phyloP scores from a whole-genome alignment of 2,797 vertebrate genomes.

The Euphonia xanthogaster region DNA sequence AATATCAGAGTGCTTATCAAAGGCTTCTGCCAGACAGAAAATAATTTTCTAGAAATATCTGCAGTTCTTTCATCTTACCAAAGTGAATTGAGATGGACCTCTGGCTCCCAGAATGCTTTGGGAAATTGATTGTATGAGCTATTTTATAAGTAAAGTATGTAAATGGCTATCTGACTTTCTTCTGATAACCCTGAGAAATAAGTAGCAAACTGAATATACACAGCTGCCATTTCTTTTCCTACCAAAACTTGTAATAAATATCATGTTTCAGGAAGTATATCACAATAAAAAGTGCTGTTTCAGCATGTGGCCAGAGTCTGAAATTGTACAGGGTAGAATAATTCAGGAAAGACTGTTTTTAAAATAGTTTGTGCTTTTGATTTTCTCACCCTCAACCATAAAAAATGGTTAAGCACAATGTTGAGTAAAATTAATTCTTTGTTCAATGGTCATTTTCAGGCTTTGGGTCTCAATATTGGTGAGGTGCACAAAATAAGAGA shows the following conservation, averaged over 20 bases:
- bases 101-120: background rate
- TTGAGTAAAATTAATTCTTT: background rate
- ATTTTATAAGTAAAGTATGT: background rate
- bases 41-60: conserved; percentile 13
- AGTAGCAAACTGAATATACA: background rate
- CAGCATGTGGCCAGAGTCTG: background rate
- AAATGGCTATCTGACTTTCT: background rate
- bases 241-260: background rate
- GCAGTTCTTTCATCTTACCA: background rate
- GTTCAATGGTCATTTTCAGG: background rate
- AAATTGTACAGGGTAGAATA: background rate
- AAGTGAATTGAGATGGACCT: background rate
- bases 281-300: background rate
- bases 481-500: background rate
- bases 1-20: background rate
- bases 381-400: background rate
- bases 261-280: background rate
- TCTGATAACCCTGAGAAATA: background rate
- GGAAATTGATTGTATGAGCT: background rate
- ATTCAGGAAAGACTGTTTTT: background rate
- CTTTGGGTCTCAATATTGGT: background rate
- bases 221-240: background rate
- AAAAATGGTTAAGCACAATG: background rate
- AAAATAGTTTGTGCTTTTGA: background rate
- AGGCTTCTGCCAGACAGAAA: background rate